phyloP scores from a whole-genome alignment of 2,113 vertebrate species.

The Puma concolor region DNA sequence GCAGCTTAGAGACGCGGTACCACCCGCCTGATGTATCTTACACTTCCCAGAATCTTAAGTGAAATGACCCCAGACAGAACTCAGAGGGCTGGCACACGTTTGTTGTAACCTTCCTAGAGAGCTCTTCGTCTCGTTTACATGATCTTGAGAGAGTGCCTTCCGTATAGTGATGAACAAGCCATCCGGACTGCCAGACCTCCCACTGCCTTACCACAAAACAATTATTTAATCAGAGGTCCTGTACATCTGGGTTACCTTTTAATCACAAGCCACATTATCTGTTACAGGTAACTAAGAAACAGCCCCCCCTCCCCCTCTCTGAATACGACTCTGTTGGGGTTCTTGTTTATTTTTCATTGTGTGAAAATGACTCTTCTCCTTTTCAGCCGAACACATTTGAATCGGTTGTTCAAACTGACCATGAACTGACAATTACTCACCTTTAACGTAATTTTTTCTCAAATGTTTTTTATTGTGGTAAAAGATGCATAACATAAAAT shows the following conservation, averaged over 20 bases:
- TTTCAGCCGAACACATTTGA: neutral
- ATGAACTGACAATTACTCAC: neutral
- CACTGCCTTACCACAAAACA: neutral
- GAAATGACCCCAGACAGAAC: neutral
- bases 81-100: neutral
- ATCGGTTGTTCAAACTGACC: neutral
- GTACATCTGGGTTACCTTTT: neutral
- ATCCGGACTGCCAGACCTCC: neutral
- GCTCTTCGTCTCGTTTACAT: neutral
- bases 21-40: neutral
- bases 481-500: neutral
- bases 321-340: neutral
- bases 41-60: neutral
- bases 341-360: neutral
- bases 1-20: neutral
- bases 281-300: neutral
- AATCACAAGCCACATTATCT: neutral
- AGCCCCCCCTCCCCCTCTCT: neutral
- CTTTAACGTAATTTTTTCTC: neutral
- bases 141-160: constrained; percentile 15
- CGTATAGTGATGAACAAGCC: neutral
- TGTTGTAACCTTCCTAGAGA: neutral
- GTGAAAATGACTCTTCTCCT: neutral
- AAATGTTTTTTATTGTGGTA: neutral
- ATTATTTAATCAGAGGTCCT: neutral